Evolutionary conservation across 2,888 invertebrate genomes (phyloP).

Genomic region (Drosophila hamatofila): DNA sequence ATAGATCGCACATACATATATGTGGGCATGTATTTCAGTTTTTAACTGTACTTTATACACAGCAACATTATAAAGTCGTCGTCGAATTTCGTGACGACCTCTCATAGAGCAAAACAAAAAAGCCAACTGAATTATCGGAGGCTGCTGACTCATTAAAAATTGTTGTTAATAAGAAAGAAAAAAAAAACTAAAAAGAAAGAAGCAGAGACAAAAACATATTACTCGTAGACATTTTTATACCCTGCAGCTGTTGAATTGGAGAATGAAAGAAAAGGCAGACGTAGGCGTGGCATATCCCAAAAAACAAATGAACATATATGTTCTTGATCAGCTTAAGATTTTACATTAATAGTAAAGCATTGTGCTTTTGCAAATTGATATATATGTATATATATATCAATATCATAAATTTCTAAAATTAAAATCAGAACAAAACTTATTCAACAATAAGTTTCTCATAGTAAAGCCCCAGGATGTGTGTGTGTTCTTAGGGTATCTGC

Average conservation of each 20-base stretch:
- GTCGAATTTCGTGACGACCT: conserved; percentile 66
- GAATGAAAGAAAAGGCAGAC: too few species aligned
- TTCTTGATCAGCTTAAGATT: too few species aligned
- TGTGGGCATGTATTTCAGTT: conserved; percentile 9
- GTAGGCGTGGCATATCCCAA: too few species aligned
- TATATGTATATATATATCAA: too few species aligned
- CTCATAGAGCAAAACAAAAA: conserved; percentile 35
- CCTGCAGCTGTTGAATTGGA: too few species aligned
- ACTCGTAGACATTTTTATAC: conserved; percentile 32
- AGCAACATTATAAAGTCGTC: conserved; percentile 9
- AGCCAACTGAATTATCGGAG: conserved; percentile 28
- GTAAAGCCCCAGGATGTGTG: too few species aligned
- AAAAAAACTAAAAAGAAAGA: conserved; percentile 7
- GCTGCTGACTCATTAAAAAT: conserved; percentile 72
- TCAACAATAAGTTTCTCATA: too few species aligned
- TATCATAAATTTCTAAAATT: too few species aligned
- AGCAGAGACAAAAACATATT: conserved; percentile 6
- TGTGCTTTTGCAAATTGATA: too few species aligned
- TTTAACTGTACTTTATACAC: conserved; percentile 32
- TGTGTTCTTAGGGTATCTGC: background rate
- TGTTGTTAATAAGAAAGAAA: conserved; percentile 18
- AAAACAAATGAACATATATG: too few species aligned
- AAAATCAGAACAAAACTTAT: too few species aligned
- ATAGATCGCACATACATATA: conserved; percentile 3
- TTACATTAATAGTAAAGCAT: too few species aligned